Evolutionary conservation across 1,140 invertebrate genomes (phyloP), one percentile per base, ranked within the genome.

Genomic region (Zaprionus tsacasi): DNA sequence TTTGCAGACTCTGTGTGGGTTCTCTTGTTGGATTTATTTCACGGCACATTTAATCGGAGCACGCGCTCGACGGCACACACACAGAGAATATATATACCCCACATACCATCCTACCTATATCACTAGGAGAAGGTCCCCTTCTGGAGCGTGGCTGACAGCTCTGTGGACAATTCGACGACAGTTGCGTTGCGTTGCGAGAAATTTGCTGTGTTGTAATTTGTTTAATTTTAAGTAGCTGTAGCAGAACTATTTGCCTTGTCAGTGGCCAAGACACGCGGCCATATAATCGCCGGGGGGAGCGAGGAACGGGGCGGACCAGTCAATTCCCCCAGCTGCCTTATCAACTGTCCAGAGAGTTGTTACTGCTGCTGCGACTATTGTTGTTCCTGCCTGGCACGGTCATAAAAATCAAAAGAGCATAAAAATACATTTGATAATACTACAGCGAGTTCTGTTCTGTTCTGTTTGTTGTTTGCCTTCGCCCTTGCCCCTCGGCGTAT

Each of bases 361-460:
- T 75, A 65, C 40, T 55, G 27, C 57, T 11, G 54, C 36, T 68
- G 66, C 33, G 54, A 55, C 38, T 65, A 56, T 63, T 79, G 52
- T 55, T 70, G 82, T 60, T 76, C 33, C 11, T 50, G 45, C 45
- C 67, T 79, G 78, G 66, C 76, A 68, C 27, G 78, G 83, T 81
- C 83, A 89, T 89, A 89, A 89, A 89, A 89, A 89, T 89, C 85
- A 89, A 89, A 89, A 89, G 85, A 89, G 85, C 85, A 89, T 89
- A 89, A 89, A 89, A 89, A 89, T 89, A 89, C 85, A 89, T 89
- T 89, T 89, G 85, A 89, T 89, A 89, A 89, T 86, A 89, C 63
- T 86, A 89, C 63, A 72, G 81, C 61, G 69, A 80, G 79, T 76
- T 75, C 61, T 40, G 63, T 78, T 87, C 68, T 66, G 70, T 33